Conservation (phyloP, 2,888 invertebrate genomes). For the Panopea generosa region DNA sequence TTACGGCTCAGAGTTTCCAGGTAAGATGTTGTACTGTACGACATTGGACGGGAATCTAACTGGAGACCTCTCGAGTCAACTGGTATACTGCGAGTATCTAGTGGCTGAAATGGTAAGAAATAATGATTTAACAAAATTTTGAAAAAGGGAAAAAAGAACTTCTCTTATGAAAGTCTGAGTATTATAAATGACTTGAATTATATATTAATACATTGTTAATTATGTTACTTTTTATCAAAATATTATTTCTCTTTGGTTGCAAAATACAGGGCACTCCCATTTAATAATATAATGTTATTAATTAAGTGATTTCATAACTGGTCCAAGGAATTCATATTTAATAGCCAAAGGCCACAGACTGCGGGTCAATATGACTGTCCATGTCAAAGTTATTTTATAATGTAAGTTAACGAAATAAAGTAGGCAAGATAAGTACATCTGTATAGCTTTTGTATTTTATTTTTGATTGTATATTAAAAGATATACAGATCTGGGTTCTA, state of each 20-base stretch:
- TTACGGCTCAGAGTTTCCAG: constrained; percentile 22
- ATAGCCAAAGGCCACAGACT: too few species aligned
- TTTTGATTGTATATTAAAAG: too few species aligned
- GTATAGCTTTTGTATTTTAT: too few species aligned
- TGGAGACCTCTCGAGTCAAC: constrained; percentile 2
- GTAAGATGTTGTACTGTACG: constrained; percentile 32
- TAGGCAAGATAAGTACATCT: too few species aligned
- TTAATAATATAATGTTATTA: too few species aligned
- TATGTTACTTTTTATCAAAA: background rate
- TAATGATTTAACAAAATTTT: background rate
- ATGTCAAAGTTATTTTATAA: too few species aligned
- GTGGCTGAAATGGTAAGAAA: constrained; percentile 7
- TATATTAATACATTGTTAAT: background rate
- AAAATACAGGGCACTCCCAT: too few species aligned
- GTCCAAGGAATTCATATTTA: too few species aligned
- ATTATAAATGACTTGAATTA: background rate
- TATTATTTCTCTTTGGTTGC: background rate
- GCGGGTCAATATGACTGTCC: too few species aligned
- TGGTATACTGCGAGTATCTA: constrained; percentile 13
- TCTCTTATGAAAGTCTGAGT: background rate
- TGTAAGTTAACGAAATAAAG: too few species aligned
- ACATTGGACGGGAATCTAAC: background rate
- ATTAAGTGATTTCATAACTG: too few species aligned
- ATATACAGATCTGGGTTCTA: too few species aligned
- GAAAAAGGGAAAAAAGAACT: background rate